Evolutionary conservation across 2,113 vertebrate genomes (phyloP).

Genomic region (Vireo altiloquus): DNA sequence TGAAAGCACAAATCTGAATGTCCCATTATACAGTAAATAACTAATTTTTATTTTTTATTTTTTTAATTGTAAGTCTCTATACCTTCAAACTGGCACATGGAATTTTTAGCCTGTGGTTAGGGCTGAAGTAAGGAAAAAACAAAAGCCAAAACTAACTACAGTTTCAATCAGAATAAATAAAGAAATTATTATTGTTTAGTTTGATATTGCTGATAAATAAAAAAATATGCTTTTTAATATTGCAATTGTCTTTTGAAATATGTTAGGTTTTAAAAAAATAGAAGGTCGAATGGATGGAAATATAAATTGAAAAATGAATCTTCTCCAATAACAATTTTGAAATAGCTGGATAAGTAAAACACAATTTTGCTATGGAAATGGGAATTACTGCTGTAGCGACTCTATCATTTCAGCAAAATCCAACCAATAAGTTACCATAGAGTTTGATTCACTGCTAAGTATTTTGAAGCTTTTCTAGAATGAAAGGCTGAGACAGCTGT

Average conservation of each 20-base stretch:
- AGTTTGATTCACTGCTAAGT: constrained; percentile 40
- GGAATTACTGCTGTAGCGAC: constrained; percentile 41
- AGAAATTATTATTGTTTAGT: constrained; percentile 15
- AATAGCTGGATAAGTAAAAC: constrained; percentile 60
- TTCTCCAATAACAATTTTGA: constrained; percentile 27
- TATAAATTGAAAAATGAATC: constrained; percentile 26
- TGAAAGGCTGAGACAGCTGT: constrained; percentile 54
- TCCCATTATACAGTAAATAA: neutral
- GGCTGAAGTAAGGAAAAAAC: neutral
- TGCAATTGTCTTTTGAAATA: constrained; percentile 34
- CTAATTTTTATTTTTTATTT: neutral
- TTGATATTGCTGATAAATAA: neutral
- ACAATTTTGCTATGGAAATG: constrained; percentile 57
- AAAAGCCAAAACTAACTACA: neutral
- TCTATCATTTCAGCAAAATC: constrained; percentile 48
- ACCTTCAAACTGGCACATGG: neutral
- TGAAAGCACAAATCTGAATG: neutral
- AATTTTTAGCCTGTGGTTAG: constrained; percentile 22
- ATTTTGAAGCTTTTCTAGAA: constrained; percentile 58
- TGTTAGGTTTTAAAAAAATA: neutral
- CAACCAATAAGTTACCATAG: constrained; percentile 41
- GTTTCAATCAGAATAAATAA: constrained; percentile 28
- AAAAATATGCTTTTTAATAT: neutral
- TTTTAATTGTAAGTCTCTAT: neutral
- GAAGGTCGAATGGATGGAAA: neutral